Percentiles rank a stretch among this genome's conserved stretches.
Evolutionary conservation across 1,140 invertebrate genomes (phyloP).

Genomic region (Ceratosolen fusciceps): DNA sequence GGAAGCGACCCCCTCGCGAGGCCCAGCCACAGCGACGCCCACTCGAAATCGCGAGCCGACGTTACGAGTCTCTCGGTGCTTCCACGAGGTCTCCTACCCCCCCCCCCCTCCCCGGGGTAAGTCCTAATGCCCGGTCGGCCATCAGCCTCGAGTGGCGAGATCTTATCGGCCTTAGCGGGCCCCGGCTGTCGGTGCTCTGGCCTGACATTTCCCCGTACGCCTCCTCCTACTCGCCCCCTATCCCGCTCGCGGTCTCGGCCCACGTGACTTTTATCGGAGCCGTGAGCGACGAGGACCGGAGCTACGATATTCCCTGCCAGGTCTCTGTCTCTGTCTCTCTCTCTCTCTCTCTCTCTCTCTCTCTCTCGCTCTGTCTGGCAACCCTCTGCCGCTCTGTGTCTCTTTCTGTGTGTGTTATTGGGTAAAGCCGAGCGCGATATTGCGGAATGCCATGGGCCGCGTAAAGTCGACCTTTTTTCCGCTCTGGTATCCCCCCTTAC

Average conservation of each 20-base stretch:
- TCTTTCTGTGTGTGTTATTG: constrained; percentile 41
- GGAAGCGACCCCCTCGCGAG: too few relatives aligned
- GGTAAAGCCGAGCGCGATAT: constrained; percentile 18
- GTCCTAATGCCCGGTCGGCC: neutral
- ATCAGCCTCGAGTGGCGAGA: constrained; percentile 15
- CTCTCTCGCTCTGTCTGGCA: too few relatives aligned
- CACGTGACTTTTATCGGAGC: constrained; percentile 13
- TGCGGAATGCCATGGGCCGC: constrained; percentile 10
- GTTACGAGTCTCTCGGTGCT: neutral
- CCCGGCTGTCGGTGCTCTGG: neutral
- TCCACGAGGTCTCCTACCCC: neutral
- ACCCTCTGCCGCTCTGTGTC: too few relatives aligned
- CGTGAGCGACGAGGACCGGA: constrained; percentile 4
- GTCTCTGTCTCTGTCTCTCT: too few relatives aligned
- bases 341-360: too few relatives aligned
- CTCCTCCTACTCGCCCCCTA: too few relatives aligned
- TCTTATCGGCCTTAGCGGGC: constrained; percentile 9
- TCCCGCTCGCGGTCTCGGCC: neutral
- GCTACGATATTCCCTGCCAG: constrained; percentile 27
- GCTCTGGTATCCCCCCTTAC: neutral
- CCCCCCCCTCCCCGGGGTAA: neutral
- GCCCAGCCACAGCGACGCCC: neutral
- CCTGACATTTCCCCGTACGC: neutral
- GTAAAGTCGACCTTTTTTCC: neutral
- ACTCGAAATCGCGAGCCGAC: neutral